Evolutionary conservation across 2,888 invertebrate species (phyloP).

Genomic region (Griposia aprilina): DNA sequence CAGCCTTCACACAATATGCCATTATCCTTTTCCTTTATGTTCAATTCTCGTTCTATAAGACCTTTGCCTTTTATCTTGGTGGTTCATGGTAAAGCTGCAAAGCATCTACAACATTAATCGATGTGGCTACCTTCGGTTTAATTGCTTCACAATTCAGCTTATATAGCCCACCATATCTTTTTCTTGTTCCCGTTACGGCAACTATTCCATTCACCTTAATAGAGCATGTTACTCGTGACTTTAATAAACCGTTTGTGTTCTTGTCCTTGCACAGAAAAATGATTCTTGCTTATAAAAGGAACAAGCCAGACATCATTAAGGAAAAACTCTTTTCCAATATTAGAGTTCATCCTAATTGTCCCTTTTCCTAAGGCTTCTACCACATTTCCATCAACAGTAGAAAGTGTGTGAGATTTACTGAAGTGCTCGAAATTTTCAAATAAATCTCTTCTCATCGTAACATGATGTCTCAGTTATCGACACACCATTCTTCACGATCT

Average conservation of each 20-base stretch:
- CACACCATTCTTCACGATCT: background rate
- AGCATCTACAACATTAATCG: background rate
- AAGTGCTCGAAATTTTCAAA: background rate
- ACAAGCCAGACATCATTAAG: background rate
- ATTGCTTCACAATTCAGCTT: background rate
- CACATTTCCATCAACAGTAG: background rate
- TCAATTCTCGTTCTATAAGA: background rate
- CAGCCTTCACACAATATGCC: background rate
- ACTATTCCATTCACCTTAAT: background rate
- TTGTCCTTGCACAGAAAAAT: background rate
- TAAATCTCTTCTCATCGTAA: conserved; percentile 4
- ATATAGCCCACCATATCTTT: background rate
- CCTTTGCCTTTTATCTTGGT: background rate
- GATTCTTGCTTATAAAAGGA: background rate
- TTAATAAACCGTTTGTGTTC: background rate
- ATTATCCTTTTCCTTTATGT: background rate
- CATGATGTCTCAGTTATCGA: background rate
- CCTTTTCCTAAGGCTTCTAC: background rate
- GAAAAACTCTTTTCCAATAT: background rate
- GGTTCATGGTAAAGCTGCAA: background rate
- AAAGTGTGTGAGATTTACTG: background rate
- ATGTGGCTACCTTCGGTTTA: background rate
- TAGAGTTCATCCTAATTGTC: background rate
- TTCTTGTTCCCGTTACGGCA: background rate
- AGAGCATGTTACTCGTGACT: background rate